These are phyloP conservation scores for Saturnia japonica DNA, from an alignment of 2,888 invertebrate genomes.

Conservation along the genomic window DNA sequence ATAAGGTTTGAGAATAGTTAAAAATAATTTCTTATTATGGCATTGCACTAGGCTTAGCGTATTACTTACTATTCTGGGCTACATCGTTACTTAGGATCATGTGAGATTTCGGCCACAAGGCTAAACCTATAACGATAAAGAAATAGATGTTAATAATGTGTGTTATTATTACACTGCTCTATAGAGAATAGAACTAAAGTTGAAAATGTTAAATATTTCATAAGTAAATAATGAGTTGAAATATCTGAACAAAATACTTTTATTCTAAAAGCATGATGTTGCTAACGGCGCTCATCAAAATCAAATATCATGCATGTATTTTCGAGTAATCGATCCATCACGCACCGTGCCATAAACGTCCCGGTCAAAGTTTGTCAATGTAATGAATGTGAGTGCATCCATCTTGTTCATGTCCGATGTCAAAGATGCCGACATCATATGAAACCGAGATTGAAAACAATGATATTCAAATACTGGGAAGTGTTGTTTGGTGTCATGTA, in stretches of 20 bases:
- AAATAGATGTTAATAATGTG: background rate
- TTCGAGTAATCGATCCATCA: slow-evolving; percentile 29
- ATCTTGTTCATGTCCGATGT: slow-evolving; percentile 17
- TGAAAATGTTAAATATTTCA: background rate
- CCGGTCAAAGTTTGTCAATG: slow-evolving; percentile 30
- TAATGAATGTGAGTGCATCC: slow-evolving; percentile 26
- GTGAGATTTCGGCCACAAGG: no score
- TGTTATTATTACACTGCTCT: background rate
- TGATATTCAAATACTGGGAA: slow-evolving; percentile 9
- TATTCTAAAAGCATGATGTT: slow-evolving; percentile 1
- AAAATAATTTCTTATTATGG: no score
- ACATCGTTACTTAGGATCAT: no score
- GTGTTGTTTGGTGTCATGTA: background rate
- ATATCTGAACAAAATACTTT: background rate
- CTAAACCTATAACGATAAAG: no score
- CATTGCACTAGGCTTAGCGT: no score
- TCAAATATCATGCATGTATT: background rate
- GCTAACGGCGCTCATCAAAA: background rate
- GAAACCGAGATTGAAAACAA: slow-evolving; percentile 5
- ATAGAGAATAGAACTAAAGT: background rate
- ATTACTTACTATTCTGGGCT: no score
- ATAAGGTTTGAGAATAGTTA: no score
- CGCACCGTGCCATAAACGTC: slow-evolving; percentile 26
- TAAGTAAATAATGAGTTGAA: background rate
- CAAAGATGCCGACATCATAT: slow-evolving; percentile 18